Evolutionary conservation across 2,888 invertebrate genomes (phyloP), one percentile per base, ranked within the genome.

Genomic region (Dione juno): DNA sequence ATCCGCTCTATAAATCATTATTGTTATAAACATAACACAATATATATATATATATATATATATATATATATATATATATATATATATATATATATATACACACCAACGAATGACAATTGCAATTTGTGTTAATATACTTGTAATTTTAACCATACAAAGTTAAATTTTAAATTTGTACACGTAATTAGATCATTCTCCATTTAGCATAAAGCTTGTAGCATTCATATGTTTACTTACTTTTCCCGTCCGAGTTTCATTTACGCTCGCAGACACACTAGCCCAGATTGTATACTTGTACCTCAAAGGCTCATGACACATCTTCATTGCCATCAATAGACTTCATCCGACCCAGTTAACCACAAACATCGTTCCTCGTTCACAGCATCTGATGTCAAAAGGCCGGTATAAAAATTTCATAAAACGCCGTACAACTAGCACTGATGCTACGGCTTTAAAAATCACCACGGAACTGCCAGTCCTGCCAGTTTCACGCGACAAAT

Each of bases 321-420:
- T 64, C 64, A 64, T 64, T 50, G 64, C 50, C 64, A 64, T 64
- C 64, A 64, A 64, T 64, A 50, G 64, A 52, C 64, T 19, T 64
- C 61, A 61, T 61, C 40, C 40, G 64, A 64, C 64, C 50, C 78
- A 78, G 76, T 86, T 84, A 85, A 84, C 82, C 84, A 82, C 85
- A 81, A 84, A 85, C 84, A 85, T 83, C 82, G 81, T 87, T 87
- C 80, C 80, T 82, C 80, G 86, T 83, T 86, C 84, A 88, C 78
- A 87, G 78, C 88, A 88, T 89, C 88, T 81, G 83, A 72, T 78
- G 80, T 78, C 86, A 84, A 87, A 88, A 86, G 88, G 89, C 80
- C 83, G 77, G 77, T 82, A 83, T 67, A 58, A 67, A 70, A 61
- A 61, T 64, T 58, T 67, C 65, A 65, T 65, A 67, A 69, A 64